A percentile compares a stretch with the other conserved stretches of the same genome.
Conservation (phyloP, 1,140 invertebrate species). For the Dinoponera quadriceps region DNA sequence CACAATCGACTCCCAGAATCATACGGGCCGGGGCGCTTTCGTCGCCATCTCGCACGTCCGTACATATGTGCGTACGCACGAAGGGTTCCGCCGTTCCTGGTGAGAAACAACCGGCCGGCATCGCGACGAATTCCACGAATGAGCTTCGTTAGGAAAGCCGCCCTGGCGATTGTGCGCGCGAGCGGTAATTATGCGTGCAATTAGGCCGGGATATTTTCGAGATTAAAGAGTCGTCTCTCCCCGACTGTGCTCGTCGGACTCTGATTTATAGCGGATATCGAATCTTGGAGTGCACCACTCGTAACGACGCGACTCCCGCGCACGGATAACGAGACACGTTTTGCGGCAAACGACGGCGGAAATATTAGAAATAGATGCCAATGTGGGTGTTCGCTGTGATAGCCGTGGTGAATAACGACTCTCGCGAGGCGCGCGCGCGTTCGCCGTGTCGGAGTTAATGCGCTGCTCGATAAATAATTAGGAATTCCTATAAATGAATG, state of each 20-base stretch:
- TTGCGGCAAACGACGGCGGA: too few relatives aligned
- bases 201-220: conserved; percentile 17
- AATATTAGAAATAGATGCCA: too few relatives aligned
- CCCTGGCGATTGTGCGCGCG: neutral
- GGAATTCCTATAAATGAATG: too few relatives aligned
- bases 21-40: conserved; percentile 37
- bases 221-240: neutral
- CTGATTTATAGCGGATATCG: neutral
- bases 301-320: too few relatives aligned
- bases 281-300: neutral
- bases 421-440: too few relatives aligned
- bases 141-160: neutral
- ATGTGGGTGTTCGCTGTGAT: too few relatives aligned
- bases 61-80: neutral
- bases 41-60: neutral
- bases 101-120: conserved; percentile 18
- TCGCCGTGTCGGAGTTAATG: too few relatives aligned
- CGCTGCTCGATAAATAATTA: too few relatives aligned
- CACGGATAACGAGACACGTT: too few relatives aligned
- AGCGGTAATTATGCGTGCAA: conserved; percentile 18
- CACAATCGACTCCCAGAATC: conserved; percentile 76
- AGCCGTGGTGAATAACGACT: too few relatives aligned
- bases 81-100: neutral
- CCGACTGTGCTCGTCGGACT: neutral
- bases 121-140: neutral